phyloP scores from a whole-genome alignment of 2,888 invertebrate genomes.

The Oscheius sp. region DNA sequence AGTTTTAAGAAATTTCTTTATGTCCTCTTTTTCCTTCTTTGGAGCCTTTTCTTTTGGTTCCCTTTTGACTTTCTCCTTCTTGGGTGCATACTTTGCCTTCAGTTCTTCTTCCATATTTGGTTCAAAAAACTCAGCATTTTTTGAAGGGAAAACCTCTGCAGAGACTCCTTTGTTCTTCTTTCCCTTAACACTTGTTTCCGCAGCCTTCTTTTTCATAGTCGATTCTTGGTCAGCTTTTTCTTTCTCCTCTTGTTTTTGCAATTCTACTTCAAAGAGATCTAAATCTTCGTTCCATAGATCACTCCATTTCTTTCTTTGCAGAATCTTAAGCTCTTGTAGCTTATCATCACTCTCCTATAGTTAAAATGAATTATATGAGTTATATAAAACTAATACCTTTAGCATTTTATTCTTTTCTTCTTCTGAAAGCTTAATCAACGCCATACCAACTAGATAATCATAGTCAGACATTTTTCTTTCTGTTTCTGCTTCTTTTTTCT shows the following conservation, averaged over 20 bases:
- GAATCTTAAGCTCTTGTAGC: conserved; percentile 70
- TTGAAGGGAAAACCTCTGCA: conserved; percentile 52
- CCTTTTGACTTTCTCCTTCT: conserved; percentile 48
- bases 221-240: conserved; percentile 78
- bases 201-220: conserved; percentile 74
- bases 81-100: conserved; percentile 58
- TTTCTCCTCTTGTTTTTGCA: conserved; percentile 62
- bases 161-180: conserved; percentile 36
- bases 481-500: neutral
- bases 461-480: conserved; percentile 75
- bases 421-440: conserved; percentile 64
- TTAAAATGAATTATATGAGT: too few species aligned
- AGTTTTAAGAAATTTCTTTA: conserved; percentile 46
- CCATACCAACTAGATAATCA: conserved; percentile 92
- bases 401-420: conserved; percentile 70
- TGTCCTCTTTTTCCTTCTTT: conserved; percentile 50
- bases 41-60: conserved; percentile 48
- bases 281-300: conserved; percentile 90
- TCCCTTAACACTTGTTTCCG: conserved; percentile 50
- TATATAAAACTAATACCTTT: too few species aligned
- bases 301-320: conserved; percentile 78
- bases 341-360: conserved; percentile 61
- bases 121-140: conserved; percentile 54
- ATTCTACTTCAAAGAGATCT: conserved; percentile 73
- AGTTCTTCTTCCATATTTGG: conserved; percentile 53